Percentiles rank a stretch among this genome's conserved stretches.
Conservation (phyloP, 2,888 invertebrate genomes). For the Thumatha senex region DNA sequence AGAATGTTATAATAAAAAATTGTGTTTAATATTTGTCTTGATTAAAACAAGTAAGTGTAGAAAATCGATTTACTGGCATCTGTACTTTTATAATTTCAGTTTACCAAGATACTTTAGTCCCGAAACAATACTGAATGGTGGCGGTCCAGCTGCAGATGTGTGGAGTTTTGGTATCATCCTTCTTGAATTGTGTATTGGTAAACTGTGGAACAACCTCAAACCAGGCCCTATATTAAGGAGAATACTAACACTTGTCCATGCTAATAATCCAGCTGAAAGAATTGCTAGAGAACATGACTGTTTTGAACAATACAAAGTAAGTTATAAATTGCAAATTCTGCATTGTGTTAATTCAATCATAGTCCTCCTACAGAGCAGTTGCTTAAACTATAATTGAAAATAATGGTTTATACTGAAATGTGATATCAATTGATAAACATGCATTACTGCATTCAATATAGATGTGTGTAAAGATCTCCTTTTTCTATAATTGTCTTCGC, state of each 20-base stretch:
- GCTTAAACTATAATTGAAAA: no score
- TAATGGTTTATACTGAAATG: no score
- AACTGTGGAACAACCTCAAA: conserved; percentile 89
- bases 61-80: no score
- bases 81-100: conserved; percentile 57
- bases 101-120: conserved; percentile 92
- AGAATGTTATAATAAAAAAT: no score
- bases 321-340: background rate
- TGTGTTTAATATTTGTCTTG: no score
- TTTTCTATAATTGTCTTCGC: no score
- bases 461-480: no score
- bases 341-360: no score
- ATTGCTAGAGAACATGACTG: conserved; percentile 91
- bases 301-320: conserved; percentile 85
- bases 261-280: conserved; percentile 81
- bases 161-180: conserved; percentile 98
- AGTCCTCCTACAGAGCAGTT: no score
- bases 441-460: no score
- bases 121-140: conserved; percentile 88
- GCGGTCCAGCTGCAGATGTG: conserved; percentile 92
- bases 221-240: conserved; percentile 89
- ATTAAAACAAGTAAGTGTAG: no score
- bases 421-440: no score
- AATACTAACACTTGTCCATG: conserved; percentile 88
- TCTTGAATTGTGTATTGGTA: conserved; percentile 89